Base-by-base conservation (phyloP, 1,140 invertebrate species). In the Lepidurus couesii region DNA sequence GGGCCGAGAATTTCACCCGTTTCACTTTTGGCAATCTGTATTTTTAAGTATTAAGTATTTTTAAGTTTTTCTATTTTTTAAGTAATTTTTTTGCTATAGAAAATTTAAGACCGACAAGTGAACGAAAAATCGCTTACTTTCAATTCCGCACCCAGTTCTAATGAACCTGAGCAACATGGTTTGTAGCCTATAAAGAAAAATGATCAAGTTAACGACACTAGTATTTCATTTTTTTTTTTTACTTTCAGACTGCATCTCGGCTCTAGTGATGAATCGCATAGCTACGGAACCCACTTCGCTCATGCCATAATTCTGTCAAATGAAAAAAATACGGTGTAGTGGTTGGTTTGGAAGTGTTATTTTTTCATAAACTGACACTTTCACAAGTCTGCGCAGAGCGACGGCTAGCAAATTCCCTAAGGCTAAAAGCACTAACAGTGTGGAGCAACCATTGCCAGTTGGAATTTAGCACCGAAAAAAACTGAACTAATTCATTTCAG, bases 1-100 rank as follows among this genome's bases (percentile, higher is more conserved):
- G 84, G 81, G 10, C 84, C 84, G 3, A 88, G 76, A 42, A 75
- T 76, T 47, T 82, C 80, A 5, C 84, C 84, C 1, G 83, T 86
- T 26, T 83, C 77, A 0, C 78, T 34, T 79, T 87, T 83, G 0
- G 86, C 44, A 7, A 87, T 26, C 76, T 77, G 0, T 77, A 34
- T 34, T 34, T 34, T 34, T 2, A 34, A 34, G 26, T 34, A 34
- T 34, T 34, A 26, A 26, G 26, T 26, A 26, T 26, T 26, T 26
- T 1, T 26, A 26, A n/a, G 1, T 34, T 34, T 34, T 34, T 2
- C 3, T 34, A n/a, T n/a, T n/a, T n/a, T 34, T 24, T 24, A 16
- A 75, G 2, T 75, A n/a, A 11, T 16, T 11, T 26, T 13, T 75
- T 43, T 26, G 44, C 0, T 47, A 44, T 11, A 13, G 0, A 7